These are phyloP conservation scores for Amyelois transitella DNA, from an alignment of 1,140 invertebrate genomes.

Conservation along the genomic window DNA sequence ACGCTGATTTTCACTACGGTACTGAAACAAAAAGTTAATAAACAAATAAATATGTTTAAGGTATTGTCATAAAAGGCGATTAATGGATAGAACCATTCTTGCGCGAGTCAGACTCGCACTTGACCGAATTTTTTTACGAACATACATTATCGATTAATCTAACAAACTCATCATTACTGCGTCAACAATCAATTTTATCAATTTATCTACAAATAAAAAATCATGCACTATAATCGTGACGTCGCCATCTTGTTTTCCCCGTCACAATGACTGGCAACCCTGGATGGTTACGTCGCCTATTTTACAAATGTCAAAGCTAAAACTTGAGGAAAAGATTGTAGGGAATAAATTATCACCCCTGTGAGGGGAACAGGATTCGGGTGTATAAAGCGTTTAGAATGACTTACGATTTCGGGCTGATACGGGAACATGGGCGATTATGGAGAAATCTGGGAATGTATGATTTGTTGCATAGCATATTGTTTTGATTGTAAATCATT, in stretches of 20 bases:
- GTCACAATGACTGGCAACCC: neutral
- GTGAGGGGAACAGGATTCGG: neutral
- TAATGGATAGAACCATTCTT: too few species aligned
- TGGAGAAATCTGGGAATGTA: neutral
- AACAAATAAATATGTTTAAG: too few species aligned
- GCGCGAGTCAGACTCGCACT: too few species aligned
- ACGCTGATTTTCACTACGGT: too few species aligned
- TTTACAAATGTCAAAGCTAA: slow-evolving; percentile 58
- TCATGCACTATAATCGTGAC: neutral
- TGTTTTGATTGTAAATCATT: neutral
- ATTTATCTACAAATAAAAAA: neutral
- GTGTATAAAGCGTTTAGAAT: neutral
- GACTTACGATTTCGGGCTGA: neutral
- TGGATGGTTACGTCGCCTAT: slow-evolving; percentile 40
- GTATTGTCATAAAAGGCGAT: too few species aligned
- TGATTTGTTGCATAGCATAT: neutral
- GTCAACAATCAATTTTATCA: neutral
- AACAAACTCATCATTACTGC: too few species aligned
- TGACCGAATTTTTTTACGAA: too few species aligned
- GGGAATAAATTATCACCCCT: slow-evolving; percentile 38
- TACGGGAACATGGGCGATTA: neutral
- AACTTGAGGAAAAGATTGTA: slow-evolving; percentile 46
- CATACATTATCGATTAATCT: too few species aligned
- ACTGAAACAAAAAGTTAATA: too few species aligned
- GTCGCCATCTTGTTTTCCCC: neutral